Base-by-base conservation (phyloP, 2,113 vertebrate genomes). In the Capra hircus region DNA sequence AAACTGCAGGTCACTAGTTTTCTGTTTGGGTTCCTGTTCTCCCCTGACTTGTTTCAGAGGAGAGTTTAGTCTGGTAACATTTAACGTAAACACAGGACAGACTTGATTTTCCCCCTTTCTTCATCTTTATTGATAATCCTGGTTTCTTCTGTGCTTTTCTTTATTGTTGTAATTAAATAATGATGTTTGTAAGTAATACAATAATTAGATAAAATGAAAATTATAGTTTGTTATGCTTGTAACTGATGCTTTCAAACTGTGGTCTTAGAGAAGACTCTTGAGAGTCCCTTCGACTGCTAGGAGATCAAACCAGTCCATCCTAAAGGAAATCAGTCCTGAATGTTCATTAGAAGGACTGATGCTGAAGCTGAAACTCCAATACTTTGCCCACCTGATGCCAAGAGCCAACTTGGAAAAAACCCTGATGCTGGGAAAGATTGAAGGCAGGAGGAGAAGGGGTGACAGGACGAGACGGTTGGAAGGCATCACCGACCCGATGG, bases 401-500 rank as follows among this genome's bases (percentile, higher is more conserved):
- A 71, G n/a, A 71, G n/a, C 67, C 0, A 0, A 40, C n/a, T 40
- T 71, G n/a, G n/a, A 71, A 40, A 40, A 40, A 11, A 23, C 67
- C n/a, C 19, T 71, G 67, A 71, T 40, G n/a, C 67, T 71, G 67
- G 67, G 67, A 71, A 12, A 40, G 19, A 23, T 0, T 40, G 67
- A 71, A 23, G n/a, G n/a, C 67, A 71, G 67, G 16, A 64, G 62
- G n/a, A 23, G n/a, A 23, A 71, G n/a, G 5, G 2, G 10, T 10
- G 33, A 71, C n/a, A 71, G n/a, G n/a, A 71, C 1, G 0, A 40
- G 67, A 40, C 6, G 19, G 19, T 40, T 71, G n/a, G 67, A 71
- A 6, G 67, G 67, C 67, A 40, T 71, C n/a, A 23, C n/a, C 0
- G 2, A 71, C 10, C 12, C n/a, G 6, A 23, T 1, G n/a, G 10